Base-by-base conservation (phyloP, 2,888 invertebrate genomes). In the Autographa gamma region DNA sequence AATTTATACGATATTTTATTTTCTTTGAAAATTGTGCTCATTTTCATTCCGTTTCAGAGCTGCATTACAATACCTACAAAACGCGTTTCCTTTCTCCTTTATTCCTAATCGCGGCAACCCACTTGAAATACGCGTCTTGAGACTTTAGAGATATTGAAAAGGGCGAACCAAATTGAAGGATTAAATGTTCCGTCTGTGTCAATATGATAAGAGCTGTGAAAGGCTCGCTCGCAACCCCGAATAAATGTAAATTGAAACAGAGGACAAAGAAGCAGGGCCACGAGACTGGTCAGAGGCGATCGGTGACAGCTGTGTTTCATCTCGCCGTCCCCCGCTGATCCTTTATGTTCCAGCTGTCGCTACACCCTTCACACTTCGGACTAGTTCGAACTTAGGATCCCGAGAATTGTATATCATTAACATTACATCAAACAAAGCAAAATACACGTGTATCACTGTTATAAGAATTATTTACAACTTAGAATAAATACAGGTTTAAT, bases 151-250 rank as follows among this genome's bases (percentile, higher is more conserved):
- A 89, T 87, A 90, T 91, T 88, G 88, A 89, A 91, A 89, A 87
- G 85, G 88, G 81, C 84, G 82, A 84, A 80, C 86, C 85, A 89
- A 91, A 93, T 92, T 91, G 91, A 90, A 89, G 91, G 92, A 92
- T 93, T 93, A 91, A 91, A 90, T 85, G 84, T 88, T 88, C 86
- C 84, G 89, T 86, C 92, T 93, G 92, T 90, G 92, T 90, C 93
- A 93, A 94, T 93, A 92, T 87, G 94, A 95, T 94, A 94, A 94
- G 91, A 90, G 89, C 88, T 87, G 88, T 86, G 90, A 91, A 92
- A 89, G 89, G 90, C 85, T 70, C 84, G 85, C 81, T 82, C 80
- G 54, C 69, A 61, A 74, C 62, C 71, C 65, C 85, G 80, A 87
- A 85, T 89, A 88, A 91, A 91, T 90, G 90, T 91, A 91, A 92